These are phyloP conservation scores for Heterohyrax brucei DNA, from an alignment of 2,797 vertebrate species.

Conservation along the genomic window DNA sequence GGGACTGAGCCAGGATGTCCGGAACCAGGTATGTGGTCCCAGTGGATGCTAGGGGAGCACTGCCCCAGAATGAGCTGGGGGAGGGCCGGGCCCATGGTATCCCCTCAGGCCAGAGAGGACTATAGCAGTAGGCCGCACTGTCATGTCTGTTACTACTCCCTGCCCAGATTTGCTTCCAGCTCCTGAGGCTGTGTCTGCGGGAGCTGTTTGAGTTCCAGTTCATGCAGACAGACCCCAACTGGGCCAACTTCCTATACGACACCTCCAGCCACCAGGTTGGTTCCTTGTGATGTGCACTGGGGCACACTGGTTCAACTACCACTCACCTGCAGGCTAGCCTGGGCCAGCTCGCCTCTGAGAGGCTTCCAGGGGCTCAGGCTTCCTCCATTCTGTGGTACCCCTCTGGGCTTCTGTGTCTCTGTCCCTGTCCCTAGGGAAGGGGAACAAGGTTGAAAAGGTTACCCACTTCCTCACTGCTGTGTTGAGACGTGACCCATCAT, in stretches of 20 bases:
- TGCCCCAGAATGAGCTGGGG: not conserved
- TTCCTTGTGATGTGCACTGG: not conserved
- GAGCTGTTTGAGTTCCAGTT: slow-evolving; percentile 97
- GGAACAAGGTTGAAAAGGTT: not conserved
- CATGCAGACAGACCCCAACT: slow-evolving; percentile 98
- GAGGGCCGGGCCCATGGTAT: accelerated
- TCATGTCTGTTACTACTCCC: not conserved
- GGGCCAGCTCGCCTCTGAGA: not conserved
- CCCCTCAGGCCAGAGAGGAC: not conserved
- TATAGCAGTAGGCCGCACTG: no score
- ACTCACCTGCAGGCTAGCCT: not conserved
- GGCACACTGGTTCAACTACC: not conserved
- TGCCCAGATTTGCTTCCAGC: slow-evolving; percentile 93
- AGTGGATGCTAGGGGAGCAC: not conserved
- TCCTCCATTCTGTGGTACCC: not conserved
- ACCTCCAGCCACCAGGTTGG: slow-evolving; percentile 92
- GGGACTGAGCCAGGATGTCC: slow-evolving; percentile 93
- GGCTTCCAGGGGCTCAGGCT: not conserved
- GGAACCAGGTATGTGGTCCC: slow-evolving; percentile 91
- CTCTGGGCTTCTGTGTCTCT: no score
- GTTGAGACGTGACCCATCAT: not conserved
- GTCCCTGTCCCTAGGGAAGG: slow-evolving; percentile 1
- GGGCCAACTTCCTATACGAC: slow-evolving; percentile 97
- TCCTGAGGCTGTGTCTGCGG: slow-evolving; percentile 94
- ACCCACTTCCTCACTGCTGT: not conserved